A percentile compares a stretch with the other conserved stretches of the same genome.
phyloP scores from a whole-genome alignment of 2,888 invertebrate genomes.

The Eupithecia exiguata region DNA sequence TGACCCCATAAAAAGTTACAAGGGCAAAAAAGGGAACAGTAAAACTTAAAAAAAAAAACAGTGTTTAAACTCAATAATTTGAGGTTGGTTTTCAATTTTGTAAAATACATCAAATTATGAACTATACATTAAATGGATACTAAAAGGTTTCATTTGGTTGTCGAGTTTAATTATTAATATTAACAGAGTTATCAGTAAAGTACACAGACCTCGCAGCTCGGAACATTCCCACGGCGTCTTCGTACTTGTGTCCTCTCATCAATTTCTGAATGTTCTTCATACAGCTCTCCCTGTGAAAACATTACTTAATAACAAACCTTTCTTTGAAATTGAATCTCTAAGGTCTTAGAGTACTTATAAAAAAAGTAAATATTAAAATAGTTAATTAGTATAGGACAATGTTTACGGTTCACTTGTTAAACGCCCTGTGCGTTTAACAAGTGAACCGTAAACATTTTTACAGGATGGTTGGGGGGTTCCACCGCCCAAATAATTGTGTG shows the following conservation, averaged over 20 bases:
- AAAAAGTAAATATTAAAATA: too few relatives aligned
- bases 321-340: background rate
- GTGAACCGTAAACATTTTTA: too few relatives aligned
- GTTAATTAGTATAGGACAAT: too few relatives aligned
- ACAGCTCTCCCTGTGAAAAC: conserved; percentile 89
- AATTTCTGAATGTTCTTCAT: conserved; percentile 93
- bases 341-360: background rate
- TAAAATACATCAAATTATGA: background rate
- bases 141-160: background rate
- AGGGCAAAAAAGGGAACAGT: background rate
- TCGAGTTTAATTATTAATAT: background rate
- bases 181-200: background rate
- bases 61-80: background rate
- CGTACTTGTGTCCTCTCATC: conserved; percentile 88
- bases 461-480: too few relatives aligned
- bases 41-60: background rate
- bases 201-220: conserved; percentile 87
- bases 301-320: conserved; percentile 41
- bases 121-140: background rate
- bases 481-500: too few relatives aligned
- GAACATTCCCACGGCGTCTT: conserved; percentile 91
- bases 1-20: background rate
- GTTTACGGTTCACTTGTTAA: too few relatives aligned
- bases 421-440: too few relatives aligned
- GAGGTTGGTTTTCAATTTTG: background rate